These are phyloP conservation scores for Hephaestus fuliginosus DNA, from an alignment of 2,797 vertebrate genomes.

Conservation along the genomic window DNA sequence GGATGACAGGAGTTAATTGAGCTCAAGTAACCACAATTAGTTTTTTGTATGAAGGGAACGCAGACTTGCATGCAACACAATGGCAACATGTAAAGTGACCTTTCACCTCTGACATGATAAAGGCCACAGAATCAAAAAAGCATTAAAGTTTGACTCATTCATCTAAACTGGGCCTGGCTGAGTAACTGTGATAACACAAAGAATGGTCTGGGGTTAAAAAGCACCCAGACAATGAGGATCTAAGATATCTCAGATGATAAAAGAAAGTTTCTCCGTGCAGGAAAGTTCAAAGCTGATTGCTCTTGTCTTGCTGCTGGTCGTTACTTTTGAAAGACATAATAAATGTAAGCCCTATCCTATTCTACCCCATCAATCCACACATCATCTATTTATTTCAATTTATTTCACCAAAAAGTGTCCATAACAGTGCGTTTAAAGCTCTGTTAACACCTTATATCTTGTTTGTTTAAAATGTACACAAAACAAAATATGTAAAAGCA, in stretches of 20 bases:
- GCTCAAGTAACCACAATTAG: conserved; percentile 3
- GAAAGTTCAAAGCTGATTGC: conserved; percentile 26
- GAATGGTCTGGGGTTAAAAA: conserved; percentile 12
- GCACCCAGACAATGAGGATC: not conserved
- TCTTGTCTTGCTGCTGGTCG: not conserved
- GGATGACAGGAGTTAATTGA: conserved; percentile 45
- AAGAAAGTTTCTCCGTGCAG: not conserved
- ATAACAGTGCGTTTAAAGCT: too few species aligned
- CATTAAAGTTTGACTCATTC: not conserved
- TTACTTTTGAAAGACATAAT: conserved; percentile 25
- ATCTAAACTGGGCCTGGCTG: not conserved
- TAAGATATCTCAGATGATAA: conserved; percentile 19
- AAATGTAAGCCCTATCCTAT: conserved; percentile 15
- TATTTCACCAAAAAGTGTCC: too few species aligned
- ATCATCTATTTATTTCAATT: not conserved
- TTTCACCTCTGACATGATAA: not conserved
- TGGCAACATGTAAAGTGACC: not conserved
- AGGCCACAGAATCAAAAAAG: conserved; percentile 11
- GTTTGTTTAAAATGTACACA: not conserved
- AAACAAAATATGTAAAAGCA: too few species aligned
- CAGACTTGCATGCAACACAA: conserved; percentile 8
- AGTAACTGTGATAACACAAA: conserved; percentile 8
- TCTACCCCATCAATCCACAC: not conserved
- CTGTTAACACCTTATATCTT: too few species aligned
- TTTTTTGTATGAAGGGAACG: conserved; percentile 3